phyloP scores from a whole-genome alignment of 2,888 invertebrate genomes.

The Drosophila sordidapex region DNA sequence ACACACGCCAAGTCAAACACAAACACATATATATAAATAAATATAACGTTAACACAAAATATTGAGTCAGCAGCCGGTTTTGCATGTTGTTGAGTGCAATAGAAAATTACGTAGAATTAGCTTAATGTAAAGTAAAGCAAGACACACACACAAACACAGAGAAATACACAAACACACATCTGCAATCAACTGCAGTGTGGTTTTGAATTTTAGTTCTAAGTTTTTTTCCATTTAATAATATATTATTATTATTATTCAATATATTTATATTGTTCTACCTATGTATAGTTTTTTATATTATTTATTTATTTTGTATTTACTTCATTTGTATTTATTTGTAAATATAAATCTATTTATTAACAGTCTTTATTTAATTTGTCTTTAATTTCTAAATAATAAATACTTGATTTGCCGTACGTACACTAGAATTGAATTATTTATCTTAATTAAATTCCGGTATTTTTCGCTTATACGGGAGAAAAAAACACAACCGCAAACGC shows the following conservation, averaged over 20 bases:
- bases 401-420: background rate
- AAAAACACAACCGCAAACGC: conserved; percentile 62
- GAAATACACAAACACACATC: conserved; percentile 11
- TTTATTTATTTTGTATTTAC: conserved; percentile 5
- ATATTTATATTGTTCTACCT: background rate
- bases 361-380: background rate
- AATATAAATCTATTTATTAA: background rate
- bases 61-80: conserved; percentile 74
- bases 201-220: conserved; percentile 3
- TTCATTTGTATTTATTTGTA: background rate
- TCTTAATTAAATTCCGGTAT: conserved; percentile 22
- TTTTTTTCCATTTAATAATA: background rate
- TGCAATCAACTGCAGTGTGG: conserved; percentile 64
- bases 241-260: background rate
- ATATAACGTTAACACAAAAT: conserved; percentile 16
- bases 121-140: conserved; percentile 51
- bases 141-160: background rate
- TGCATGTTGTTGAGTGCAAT: conserved; percentile 48
- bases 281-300: background rate
- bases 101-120: conserved; percentile 56
- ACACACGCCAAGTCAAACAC: background rate
- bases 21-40: background rate
- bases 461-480: conserved; percentile 19
- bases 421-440: background rate
- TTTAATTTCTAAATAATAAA: background rate